A percentile compares a stretch with the other conserved stretches of the same genome.
phyloP scores from a whole-genome alignment of 2,888 invertebrate species.

The Campoletis raptor region DNA sequence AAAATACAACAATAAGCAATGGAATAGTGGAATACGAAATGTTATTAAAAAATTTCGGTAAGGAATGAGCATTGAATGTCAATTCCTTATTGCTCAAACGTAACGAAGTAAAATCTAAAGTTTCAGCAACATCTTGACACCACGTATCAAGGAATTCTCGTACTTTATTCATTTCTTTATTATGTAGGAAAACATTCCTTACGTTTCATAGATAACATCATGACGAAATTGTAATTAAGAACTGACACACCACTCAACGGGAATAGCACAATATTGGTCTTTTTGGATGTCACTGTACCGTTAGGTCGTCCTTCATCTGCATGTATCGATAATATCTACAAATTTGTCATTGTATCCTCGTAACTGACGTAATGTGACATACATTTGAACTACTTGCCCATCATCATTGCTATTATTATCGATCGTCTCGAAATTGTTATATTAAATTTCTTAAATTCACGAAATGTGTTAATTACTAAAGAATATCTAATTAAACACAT shows the following conservation, averaged over 20 bases:
- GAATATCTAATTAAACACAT: too few relatives aligned
- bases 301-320: background rate
- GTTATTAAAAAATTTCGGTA: background rate
- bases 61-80: too few relatives aligned
- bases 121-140: too few relatives aligned
- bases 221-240: background rate
- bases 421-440: background rate
- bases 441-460: background rate
- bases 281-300: conserved; percentile 18
- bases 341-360: conserved; percentile 39
- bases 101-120: too few relatives aligned
- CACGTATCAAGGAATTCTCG: too few relatives aligned
- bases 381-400: background rate
- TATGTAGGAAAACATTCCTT: background rate
- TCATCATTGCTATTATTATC: background rate
- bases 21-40: background rate
- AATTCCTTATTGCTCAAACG: too few relatives aligned
- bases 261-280: background rate
- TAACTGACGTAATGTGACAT: conserved; percentile 30
- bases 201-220: background rate
- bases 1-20: background rate
- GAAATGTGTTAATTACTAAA: background rate
- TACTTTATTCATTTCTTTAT: background rate
- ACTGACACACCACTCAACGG: background rate
- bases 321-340: conserved; percentile 41